These are phyloP conservation scores for Lymantria monacha DNA, from an alignment of 2,888 invertebrate genomes.

Conservation along the genomic window DNA sequence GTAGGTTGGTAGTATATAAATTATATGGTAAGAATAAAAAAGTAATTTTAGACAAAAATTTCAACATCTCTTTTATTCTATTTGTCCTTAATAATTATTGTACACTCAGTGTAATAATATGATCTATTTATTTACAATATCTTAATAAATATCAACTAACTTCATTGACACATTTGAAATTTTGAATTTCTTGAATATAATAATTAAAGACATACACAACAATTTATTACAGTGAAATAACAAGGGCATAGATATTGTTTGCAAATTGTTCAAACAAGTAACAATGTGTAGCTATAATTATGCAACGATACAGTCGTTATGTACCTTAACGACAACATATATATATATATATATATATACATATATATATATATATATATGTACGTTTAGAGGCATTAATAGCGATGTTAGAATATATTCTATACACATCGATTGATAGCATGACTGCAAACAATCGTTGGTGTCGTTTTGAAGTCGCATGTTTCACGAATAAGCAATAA, in stretches of 20 bases:
- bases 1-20: not conserved
- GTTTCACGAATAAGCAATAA: not conserved
- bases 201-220: constrained; percentile 4
- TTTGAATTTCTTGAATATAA: constrained; percentile 17
- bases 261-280: too few relatives aligned
- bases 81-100: constrained; percentile 45
- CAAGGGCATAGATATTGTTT: not conserved
- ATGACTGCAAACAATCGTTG: not conserved
- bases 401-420: not conserved
- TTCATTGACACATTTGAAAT: constrained; percentile 30
- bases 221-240: not conserved
- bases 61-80: constrained; percentile 59
- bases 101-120: constrained; percentile 36
- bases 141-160: constrained; percentile 27
- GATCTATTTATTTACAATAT: constrained; percentile 48
- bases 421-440: not conserved
- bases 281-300: not conserved
- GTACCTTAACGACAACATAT: not conserved
- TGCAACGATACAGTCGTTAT: not conserved
- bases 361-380: too few relatives aligned
- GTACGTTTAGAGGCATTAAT: too few relatives aligned
- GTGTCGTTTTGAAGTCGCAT: not conserved
- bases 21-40: constrained; percentile 2
- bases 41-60: constrained; percentile 37
- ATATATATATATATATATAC: too few relatives aligned